Conservation (phyloP, 1,140 invertebrate species). For the Plutomurus gul region DNA sequence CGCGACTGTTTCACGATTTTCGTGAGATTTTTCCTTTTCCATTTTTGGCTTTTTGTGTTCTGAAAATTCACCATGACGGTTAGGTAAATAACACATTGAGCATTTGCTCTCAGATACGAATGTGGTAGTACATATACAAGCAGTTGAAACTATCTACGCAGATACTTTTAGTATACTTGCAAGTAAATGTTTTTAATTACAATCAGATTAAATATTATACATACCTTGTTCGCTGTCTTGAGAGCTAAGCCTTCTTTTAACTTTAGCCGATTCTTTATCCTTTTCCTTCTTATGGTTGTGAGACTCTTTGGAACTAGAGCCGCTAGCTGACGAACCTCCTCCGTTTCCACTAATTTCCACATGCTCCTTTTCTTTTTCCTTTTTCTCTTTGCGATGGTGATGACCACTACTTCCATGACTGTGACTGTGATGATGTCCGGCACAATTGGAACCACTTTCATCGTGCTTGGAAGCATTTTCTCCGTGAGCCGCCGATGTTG, state of each 20-base stretch:
- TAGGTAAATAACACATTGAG: neutral
- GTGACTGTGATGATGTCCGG: conserved; percentile 22
- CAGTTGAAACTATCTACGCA: too few relatives aligned
- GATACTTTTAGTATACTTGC: neutral
- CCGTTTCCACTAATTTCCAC: conserved; percentile 51
- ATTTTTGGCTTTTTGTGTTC: conserved; percentile 35
- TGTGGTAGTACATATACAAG: too few relatives aligned
- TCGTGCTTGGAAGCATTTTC: conserved; percentile 33
- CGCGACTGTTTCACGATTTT: neutral
- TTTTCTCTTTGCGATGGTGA: conserved; percentile 48
- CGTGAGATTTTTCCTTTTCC: conserved; percentile 33
- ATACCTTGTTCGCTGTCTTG: conserved; percentile 49
- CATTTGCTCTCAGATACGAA: neutral
- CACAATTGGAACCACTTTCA: conserved; percentile 21
- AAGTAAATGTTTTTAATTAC: too few relatives aligned
- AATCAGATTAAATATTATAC: neutral
- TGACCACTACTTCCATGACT: conserved; percentile 47
- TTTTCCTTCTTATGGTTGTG: conserved; percentile 44
- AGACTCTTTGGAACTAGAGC: conserved; percentile 43
- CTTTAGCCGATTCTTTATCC: conserved; percentile 47
- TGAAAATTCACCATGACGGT: neutral
- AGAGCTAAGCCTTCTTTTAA: conserved; percentile 46
- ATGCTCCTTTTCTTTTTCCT: conserved; percentile 54
- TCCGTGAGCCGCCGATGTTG: neutral
- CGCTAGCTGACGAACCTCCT: conserved; percentile 33